Percentiles rank a stretch among this genome's conserved stretches.
Evolutionary conservation across 2,113 vertebrate genomes (phyloP).

Genomic region (Monarcha castaneiventris): DNA sequence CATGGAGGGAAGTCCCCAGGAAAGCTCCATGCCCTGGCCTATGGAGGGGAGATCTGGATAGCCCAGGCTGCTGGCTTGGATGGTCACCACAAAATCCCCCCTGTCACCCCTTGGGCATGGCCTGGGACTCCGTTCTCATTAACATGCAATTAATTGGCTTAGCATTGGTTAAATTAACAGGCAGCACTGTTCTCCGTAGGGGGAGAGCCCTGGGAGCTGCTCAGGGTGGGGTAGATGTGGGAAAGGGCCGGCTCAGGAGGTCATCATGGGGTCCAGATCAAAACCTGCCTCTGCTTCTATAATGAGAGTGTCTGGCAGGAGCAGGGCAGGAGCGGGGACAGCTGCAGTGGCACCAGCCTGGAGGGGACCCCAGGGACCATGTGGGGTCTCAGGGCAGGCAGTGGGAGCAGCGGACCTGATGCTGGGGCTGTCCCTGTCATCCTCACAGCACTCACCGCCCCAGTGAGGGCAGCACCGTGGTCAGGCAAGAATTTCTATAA

Average conservation of each 20-base stretch:
- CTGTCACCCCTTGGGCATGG: background rate
- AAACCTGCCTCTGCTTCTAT: background rate
- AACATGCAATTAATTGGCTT: background rate
- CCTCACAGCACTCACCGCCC: background rate
- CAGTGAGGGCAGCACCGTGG: background rate
- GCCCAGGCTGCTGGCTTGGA: background rate
- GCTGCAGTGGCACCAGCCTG: background rate
- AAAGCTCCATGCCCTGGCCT: background rate
- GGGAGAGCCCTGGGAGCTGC: background rate
- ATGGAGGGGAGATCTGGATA: background rate
- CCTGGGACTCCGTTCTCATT: background rate
- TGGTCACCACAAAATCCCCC: background rate
- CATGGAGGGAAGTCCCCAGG: fast-evolving
- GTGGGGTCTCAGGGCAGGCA: background rate
- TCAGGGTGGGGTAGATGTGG: background rate
- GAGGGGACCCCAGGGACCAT: background rate
- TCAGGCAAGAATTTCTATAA: background rate
- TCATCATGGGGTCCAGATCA: fast-evolving
- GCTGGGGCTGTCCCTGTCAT: background rate
- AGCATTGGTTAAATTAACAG: background rate
- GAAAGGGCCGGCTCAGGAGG: background rate
- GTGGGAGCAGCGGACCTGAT: fast-evolving
- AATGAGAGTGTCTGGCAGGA: background rate
- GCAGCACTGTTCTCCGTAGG: background rate
- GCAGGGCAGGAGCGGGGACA: background rate